A percentile compares a stretch with the other conserved stretches of the same genome.
phyloP scores from a whole-genome alignment of 1,140 invertebrate species.

The Hyphantria cunea region DNA sequence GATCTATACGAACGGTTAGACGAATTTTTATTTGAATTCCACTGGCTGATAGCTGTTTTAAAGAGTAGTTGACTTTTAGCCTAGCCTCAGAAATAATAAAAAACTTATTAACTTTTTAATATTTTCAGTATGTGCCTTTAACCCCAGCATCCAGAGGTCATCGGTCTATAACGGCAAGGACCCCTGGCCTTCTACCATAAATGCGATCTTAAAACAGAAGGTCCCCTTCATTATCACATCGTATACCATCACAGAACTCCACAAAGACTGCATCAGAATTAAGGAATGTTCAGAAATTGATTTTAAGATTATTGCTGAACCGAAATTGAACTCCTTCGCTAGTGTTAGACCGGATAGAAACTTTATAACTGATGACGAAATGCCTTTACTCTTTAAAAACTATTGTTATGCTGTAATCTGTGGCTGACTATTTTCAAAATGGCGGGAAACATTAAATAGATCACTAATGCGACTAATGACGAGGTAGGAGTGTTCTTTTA shows the following conservation, averaged over 20 bases:
- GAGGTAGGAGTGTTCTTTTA: no score
- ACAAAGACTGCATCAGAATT: conserved; percentile 81
- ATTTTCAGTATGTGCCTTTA: conserved; percentile 87
- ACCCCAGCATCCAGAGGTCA: conserved; percentile 85
- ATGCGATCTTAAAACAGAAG: conserved; percentile 74
- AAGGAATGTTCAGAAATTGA: conserved; percentile 57
- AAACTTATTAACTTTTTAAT: no score
- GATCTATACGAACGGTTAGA: no score
- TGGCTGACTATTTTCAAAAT: conserved; percentile 35
- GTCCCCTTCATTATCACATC: conserved; percentile 85
- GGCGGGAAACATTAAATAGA: no score
- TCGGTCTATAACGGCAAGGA: conserved; percentile 84
- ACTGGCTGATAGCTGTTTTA: no score
- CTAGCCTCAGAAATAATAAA: no score
- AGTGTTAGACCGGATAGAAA: conserved; percentile 87
- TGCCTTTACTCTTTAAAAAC: conserved; percentile 88
- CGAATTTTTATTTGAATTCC: no score
- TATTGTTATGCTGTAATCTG: conserved; percentile 82
- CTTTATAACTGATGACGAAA: conserved; percentile 87
- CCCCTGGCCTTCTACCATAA: conserved; percentile 86
- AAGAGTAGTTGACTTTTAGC: no score
- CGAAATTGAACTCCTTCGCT: conserved; percentile 84
- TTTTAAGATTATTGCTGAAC: conserved; percentile 78
- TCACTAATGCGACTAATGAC: no score
- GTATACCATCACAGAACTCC: conserved; percentile 85